Conservation (phyloP, 2,797 vertebrate species). For the Coregonus suidteri region DNA sequence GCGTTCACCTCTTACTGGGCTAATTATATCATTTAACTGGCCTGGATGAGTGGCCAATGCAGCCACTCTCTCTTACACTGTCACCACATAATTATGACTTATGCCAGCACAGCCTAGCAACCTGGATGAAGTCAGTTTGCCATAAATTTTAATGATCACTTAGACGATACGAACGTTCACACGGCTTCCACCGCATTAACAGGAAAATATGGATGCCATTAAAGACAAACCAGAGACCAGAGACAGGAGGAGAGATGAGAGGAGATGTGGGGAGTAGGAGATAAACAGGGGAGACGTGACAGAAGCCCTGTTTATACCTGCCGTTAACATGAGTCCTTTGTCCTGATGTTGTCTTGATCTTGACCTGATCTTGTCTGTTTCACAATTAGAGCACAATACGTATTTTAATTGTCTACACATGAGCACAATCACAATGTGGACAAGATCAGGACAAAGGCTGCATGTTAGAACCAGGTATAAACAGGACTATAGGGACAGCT, state of each 20-base stretch:
- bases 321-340: no score
- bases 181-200: slow-evolving; percentile 53
- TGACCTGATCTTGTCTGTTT: no score
- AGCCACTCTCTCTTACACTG: slow-evolving; percentile 64
- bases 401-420: no score
- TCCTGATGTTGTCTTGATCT: no score
- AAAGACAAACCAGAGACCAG: slow-evolving; percentile 13
- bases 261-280: not conserved
- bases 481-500: slow-evolving; percentile 10
- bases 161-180: slow-evolving; percentile 67
- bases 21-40: slow-evolving; percentile 78
- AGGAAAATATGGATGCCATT: slow-evolving; percentile 48
- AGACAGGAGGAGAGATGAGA: not conserved
- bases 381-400: no score
- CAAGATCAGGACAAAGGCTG: no score
- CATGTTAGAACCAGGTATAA: no score
- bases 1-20: slow-evolving; percentile 70
- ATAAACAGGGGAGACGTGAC: not conserved
- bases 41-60: slow-evolving; percentile 58
- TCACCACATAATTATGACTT: slow-evolving; percentile 81
- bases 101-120: slow-evolving; percentile 69
- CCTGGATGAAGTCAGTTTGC: slow-evolving; percentile 75
- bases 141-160: slow-evolving; percentile 80
- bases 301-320: slow-evolving; percentile 1
- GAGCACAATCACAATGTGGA: no score